Percentiles rank a stretch among this genome's conserved stretches.
phyloP scores from a whole-genome alignment of 2,888 invertebrate genomes.

The Drosophila conformis region DNA sequence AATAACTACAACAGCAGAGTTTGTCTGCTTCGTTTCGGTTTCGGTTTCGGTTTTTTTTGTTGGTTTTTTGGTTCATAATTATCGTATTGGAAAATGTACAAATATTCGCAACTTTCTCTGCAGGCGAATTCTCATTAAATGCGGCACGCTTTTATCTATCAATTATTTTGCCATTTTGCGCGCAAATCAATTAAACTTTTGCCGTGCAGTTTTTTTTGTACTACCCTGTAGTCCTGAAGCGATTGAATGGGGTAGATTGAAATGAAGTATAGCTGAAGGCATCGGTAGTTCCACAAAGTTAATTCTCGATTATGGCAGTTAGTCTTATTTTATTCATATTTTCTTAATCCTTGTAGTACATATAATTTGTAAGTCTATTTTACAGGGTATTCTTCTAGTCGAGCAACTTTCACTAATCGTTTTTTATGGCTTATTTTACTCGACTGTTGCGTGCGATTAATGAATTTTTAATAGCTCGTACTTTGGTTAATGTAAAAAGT shows the following conservation, averaged over 20 bases:
- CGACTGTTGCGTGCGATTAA: constrained; percentile 72
- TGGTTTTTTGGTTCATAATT: constrained; percentile 17
- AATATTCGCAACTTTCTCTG: constrained; percentile 54
- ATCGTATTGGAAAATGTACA: constrained; percentile 41
- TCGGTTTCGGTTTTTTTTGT: background rate
- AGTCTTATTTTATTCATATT: background rate
- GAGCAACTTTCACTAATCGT: background rate
- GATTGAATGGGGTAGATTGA: background rate
- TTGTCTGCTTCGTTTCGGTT: background rate
- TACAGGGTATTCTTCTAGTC: constrained; percentile 7
- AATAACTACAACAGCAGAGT: constrained; percentile 46
- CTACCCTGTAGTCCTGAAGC: background rate
- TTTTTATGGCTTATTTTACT: constrained; percentile 50
- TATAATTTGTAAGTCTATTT: background rate
- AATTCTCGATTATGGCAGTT: background rate
- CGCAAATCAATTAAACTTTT: constrained; percentile 76
- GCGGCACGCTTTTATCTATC: constrained; percentile 59
- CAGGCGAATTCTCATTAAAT: constrained; percentile 55
- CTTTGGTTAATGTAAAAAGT: constrained; percentile 78
- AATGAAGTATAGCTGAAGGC: background rate
- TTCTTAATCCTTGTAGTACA: no score
- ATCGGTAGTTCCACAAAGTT: background rate
- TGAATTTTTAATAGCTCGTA: constrained; percentile 77
- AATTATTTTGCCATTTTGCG: constrained; percentile 74
- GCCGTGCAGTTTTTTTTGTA: constrained; percentile 23